Base-by-base conservation (phyloP, 2,888 invertebrate genomes). In the Hypercompe scribonia region DNA sequence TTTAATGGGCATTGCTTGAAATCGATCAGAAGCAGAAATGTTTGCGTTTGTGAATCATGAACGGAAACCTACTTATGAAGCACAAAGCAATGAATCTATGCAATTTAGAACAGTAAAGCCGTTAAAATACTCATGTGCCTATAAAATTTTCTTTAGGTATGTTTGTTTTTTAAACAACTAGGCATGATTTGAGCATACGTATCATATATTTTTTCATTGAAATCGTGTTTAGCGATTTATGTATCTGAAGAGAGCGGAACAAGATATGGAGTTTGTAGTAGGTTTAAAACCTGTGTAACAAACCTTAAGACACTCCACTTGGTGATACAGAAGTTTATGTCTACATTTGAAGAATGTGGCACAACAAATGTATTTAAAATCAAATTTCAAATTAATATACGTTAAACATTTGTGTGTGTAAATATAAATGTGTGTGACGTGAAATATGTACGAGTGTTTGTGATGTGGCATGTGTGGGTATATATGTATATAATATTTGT, bases 1-100 rank as follows among this genome's bases (percentile, higher is more conserved):
- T 83, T 87, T 87, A 85, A 79, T 82, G 78, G 82, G 65, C 73
- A 71, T 77, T 85, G 82, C 79, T 81, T 75, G 81, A 84, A 86
- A 87, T 78, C 80, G 84, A 86, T 86, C 81, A 78, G 80, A 77
- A 80, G 77, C 75, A 70, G 75, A 72, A 79, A 81, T 85, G 78
- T 85, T 82, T 82, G 79, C 68, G 77, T 34, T 74, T 67, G 75
- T 85, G 85, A 85, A 76, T 84, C 84, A 84, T 78, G 71, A 75
- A 79, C 68, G 71, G 75, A 77, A 77, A 77, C 79, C 75, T 82
- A 79, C 78, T 85, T 80, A 65, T 78, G 73, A 74, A 76, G 70
- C 64, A 77, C 80, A 82, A 79, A 79, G 71, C 74, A 75, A 75
- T 75, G 64, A 72, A 75, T 68, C 84, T 76, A 72, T 68, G 77